phyloP scores from a whole-genome alignment of 2,113 vertebrate species.

The Rhinichthys klamathensis region DNA sequence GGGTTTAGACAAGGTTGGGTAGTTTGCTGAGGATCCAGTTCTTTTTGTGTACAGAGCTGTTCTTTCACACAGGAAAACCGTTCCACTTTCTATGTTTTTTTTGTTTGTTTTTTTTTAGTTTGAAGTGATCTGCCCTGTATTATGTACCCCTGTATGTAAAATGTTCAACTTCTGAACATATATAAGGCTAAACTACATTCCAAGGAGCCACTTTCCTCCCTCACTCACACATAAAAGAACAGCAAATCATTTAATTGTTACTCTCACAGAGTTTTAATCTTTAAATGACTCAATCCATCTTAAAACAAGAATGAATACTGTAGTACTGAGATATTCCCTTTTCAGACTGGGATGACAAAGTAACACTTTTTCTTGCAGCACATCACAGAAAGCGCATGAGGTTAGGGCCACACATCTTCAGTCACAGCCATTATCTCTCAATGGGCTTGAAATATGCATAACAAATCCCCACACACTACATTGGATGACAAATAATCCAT shows the following conservation, averaged over 20 bases:
- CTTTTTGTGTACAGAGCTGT: conserved; percentile 32
- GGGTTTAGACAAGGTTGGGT: conserved; percentile 12
- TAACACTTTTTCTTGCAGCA: conserved; percentile 21
- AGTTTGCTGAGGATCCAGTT: neutral
- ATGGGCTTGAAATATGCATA: conserved; percentile 7
- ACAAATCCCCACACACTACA: conserved; percentile 32
- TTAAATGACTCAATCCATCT: conserved; percentile 28
- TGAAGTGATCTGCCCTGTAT: conserved; percentile 21
- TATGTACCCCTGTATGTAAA: conserved; percentile 25
- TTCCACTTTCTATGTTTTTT: neutral
- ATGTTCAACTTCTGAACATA: conserved; percentile 43
- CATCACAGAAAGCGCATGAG: neutral
- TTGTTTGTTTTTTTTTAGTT: neutral
- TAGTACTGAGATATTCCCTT: conserved; percentile 32
- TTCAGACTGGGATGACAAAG: conserved; percentile 40
- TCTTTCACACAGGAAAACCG: conserved; percentile 24
- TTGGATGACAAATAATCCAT: neutral
- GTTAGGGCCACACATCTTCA: neutral
- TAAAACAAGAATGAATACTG: conserved; percentile 31
- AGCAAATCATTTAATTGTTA: conserved; percentile 22
- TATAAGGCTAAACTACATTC: conserved; percentile 37
- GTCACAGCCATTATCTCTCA: neutral
- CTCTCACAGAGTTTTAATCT: conserved; percentile 48
- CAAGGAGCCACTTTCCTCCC: neutral
- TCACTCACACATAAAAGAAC: conserved; percentile 17